Percentiles rank a stretch among this genome's conserved stretches.
phyloP scores from a whole-genome alignment of 2,113 vertebrate genomes.

The Ondatra zibethicus region DNA sequence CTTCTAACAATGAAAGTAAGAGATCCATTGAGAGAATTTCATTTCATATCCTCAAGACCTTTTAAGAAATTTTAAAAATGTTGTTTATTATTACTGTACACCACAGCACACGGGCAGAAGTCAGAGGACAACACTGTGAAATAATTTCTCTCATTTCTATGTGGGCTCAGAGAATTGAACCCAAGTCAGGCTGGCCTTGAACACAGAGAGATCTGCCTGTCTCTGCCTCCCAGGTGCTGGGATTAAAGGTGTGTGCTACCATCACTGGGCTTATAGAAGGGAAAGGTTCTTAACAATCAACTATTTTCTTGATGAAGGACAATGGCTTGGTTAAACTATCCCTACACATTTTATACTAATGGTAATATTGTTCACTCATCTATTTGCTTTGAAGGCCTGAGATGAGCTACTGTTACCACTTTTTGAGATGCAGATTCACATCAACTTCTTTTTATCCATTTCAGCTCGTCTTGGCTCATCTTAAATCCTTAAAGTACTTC shows the following conservation, averaged over 20 bases:
- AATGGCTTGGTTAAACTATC: background rate
- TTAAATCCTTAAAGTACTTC: slow-evolving; percentile 43
- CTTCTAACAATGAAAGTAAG: slow-evolving; percentile 2
- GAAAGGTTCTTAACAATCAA: background rate
- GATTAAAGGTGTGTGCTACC: too few relatives aligned
- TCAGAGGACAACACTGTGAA: background rate
- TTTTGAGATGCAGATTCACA: background rate
- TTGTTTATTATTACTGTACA: background rate
- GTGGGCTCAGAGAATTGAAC: background rate
- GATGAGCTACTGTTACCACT: background rate
- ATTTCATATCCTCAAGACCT: background rate
- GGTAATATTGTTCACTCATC: background rate
- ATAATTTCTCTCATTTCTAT: background rate
- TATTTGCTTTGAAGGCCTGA: background rate
- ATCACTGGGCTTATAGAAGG: background rate
- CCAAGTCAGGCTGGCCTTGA: background rate
- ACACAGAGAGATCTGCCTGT: too few relatives aligned
- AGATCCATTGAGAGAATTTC: slow-evolving; percentile 12
- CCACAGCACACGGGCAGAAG: background rate
- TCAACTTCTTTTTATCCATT: background rate
- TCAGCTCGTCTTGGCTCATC: background rate
- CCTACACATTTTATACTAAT: background rate
- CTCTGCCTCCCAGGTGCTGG: too few relatives aligned
- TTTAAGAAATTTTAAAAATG: background rate
- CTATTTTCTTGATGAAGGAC: slow-evolving; percentile 19